These are phyloP conservation scores for Zaprionus lineosus DNA, from an alignment of 2,888 invertebrate species.

Conservation along the genomic window DNA sequence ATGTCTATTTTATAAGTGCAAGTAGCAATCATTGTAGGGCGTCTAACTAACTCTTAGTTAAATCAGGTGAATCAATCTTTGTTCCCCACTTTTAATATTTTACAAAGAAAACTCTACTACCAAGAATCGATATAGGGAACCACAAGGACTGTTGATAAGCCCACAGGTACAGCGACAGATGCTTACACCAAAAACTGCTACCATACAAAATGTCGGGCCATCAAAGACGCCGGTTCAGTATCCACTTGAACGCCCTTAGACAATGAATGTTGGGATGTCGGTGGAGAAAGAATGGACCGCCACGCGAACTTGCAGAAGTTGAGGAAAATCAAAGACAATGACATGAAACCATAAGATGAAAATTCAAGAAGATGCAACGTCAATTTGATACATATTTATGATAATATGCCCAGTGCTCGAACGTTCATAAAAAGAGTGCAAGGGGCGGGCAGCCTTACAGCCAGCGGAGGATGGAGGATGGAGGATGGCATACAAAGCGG, in stretches of 20 bases:
- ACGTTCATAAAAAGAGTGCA: slow-evolving; percentile 44
- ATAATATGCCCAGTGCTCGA: slow-evolving; percentile 65
- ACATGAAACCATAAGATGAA: slow-evolving; percentile 76
- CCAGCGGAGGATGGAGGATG: slow-evolving; percentile 3
- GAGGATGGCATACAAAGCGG: slow-evolving; percentile 1
- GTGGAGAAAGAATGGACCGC: background rate
- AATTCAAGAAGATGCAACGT: slow-evolving; percentile 78
- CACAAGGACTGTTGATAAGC: slow-evolving; percentile 50
- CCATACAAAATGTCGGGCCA: slow-evolving; percentile 66
- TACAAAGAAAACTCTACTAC: slow-evolving; percentile 49
- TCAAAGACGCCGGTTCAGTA: slow-evolving; percentile 54
- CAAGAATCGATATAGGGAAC: slow-evolving; percentile 40
- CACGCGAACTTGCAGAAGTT: slow-evolving; percentile 32
- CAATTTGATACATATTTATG: slow-evolving; percentile 76
- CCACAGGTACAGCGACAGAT: slow-evolving; percentile 44
- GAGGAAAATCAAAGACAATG: slow-evolving; percentile 77
- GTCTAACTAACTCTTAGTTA: no score
- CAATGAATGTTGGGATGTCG: slow-evolving; percentile 28
- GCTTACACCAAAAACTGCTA: slow-evolving; percentile 50
- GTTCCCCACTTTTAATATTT: no score
- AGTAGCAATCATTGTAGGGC: no score
- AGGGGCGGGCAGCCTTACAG: slow-evolving; percentile 37
- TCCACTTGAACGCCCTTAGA: slow-evolving; percentile 69
- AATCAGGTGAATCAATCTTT: no score
- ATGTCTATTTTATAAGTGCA: no score